Conservation (phyloP, 2,888 invertebrate genomes). For the Pachycephus smyrnensis region DNA sequence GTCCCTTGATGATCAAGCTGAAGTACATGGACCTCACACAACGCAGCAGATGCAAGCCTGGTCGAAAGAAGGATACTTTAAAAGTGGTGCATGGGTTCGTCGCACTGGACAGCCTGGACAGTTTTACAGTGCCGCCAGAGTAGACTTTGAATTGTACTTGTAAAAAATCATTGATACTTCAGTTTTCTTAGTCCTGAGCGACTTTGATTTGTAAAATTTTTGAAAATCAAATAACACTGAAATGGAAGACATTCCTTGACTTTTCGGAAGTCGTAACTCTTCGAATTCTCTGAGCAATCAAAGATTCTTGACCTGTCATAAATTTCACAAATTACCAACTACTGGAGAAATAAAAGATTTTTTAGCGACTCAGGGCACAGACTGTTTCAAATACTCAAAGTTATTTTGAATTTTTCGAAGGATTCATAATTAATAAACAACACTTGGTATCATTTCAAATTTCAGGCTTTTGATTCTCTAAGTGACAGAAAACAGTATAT, state of each 20-base stretch:
- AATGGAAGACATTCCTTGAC: background rate
- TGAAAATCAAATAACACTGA: background rate
- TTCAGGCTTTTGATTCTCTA: background rate
- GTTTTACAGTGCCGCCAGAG: conserved; percentile 89
- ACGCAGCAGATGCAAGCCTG: conserved; percentile 92
- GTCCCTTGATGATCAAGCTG: conserved; percentile 79
- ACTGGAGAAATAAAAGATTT: background rate
- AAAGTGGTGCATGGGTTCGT: conserved; percentile 86
- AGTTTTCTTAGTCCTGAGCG: background rate
- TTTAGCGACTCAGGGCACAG: background rate
- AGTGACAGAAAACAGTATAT: background rate
- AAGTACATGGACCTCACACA: conserved; percentile 86
- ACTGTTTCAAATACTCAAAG: background rate
- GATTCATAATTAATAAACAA: background rate
- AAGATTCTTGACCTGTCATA: background rate
- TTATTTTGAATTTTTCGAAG: background rate
- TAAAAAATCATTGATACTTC: conserved; percentile 59
- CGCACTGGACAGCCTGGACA: conserved; percentile 78
- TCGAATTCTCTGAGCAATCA: background rate
- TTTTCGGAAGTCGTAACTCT: background rate
- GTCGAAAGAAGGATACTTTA: conserved; percentile 87
- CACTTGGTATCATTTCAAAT: background rate
- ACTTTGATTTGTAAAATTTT: background rate
- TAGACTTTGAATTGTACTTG: conserved; percentile 94
- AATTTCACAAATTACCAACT: background rate